These are phyloP conservation scores for Thaumetopoea pityocampa DNA, from an alignment of 1,140 invertebrate species.

Conservation along the genomic window DNA sequence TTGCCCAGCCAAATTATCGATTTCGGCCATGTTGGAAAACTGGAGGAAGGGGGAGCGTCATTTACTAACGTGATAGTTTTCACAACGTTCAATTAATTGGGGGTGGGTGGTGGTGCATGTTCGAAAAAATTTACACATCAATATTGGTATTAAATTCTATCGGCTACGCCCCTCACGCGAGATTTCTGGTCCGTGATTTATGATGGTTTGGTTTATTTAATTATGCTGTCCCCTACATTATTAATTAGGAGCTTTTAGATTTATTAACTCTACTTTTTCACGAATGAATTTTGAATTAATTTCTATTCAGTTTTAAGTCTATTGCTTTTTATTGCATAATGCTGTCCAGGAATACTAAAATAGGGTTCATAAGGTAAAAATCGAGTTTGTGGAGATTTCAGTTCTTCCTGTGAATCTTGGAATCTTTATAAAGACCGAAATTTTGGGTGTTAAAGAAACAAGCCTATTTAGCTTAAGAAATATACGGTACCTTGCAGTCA, in stretches of 20 bases:
- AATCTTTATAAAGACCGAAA: no score
- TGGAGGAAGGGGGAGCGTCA: conserved; percentile 48
- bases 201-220: conserved; percentile 43
- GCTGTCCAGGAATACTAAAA: no score
- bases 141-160: conserved; percentile 73
- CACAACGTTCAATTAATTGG: conserved; percentile 72
- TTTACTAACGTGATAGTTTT: conserved; percentile 73
- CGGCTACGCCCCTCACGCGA: conserved; percentile 45
- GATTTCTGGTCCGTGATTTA: conserved; percentile 52
- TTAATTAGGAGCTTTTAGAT: conserved; percentile 24
- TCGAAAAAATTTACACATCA: conserved; percentile 66
- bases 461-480: no score
- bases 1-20: conserved; percentile 74
- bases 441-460: no score
- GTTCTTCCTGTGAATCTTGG: no score
- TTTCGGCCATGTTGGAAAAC: conserved; percentile 69
- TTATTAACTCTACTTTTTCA: no score
- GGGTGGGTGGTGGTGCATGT: conserved; percentile 36
- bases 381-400: no score
- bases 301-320: not conserved
- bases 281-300: no score
- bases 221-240: conserved; percentile 39
- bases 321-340: not conserved
- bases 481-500: no score
- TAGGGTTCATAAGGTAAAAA: no score